A percentile compares a stretch with the other conserved stretches of the same genome.
These are phyloP conservation scores for Muntiacus muntjak DNA, from an alignment of 2,113 vertebrate species.

Conservation along the genomic window DNA sequence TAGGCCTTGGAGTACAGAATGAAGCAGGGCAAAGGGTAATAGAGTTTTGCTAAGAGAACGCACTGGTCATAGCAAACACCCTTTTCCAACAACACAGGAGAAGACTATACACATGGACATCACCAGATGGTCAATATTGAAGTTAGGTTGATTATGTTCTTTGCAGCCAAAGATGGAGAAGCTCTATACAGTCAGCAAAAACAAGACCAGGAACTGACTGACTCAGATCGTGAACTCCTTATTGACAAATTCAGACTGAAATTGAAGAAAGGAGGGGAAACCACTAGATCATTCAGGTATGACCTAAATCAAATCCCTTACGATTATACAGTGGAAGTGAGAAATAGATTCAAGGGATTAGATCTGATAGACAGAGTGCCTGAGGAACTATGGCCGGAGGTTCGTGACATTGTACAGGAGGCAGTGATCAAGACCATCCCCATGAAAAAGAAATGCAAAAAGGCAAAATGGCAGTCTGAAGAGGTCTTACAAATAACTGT, in stretches of 20 bases:
- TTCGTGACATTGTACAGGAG: neutral
- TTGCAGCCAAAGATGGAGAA: neutral
- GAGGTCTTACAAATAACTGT: neutral
- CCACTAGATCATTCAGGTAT: neutral
- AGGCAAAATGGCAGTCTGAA: neutral
- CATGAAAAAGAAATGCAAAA: neutral
- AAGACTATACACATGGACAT: neutral
- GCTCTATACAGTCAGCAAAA: neutral
- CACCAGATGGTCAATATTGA: neutral
- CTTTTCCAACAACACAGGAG: neutral
- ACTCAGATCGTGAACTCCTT: neutral
- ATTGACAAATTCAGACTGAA: neutral
- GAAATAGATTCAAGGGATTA: neutral
- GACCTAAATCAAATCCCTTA: neutral
- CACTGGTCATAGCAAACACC: neutral
- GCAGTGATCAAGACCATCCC: neutral
- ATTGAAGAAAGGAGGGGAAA: neutral
- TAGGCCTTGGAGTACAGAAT: neutral
- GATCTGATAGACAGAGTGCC: neutral
- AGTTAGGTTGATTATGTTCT: neutral
- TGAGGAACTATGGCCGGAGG: neutral
- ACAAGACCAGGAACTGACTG: neutral
- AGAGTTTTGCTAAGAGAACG: neutral
- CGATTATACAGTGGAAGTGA: neutral
- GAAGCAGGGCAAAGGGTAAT: neutral